Evolutionary conservation across 2,113 vertebrate species (phyloP).

Genomic region (Himantopus leucocephalus): DNA sequence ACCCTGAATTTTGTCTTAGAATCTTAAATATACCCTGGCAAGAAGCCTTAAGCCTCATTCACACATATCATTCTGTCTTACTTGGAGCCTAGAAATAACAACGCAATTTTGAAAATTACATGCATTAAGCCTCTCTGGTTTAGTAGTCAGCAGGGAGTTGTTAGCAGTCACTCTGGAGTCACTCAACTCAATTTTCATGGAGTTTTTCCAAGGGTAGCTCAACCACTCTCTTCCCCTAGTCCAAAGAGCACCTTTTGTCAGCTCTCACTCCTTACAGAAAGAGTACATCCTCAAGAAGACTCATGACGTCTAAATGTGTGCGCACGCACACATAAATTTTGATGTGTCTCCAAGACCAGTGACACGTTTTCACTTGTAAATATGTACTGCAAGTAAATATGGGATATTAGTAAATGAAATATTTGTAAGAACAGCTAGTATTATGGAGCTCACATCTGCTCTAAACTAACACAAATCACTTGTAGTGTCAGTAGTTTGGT

Average conservation of each 20-base stretch:
- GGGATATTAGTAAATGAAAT: slow-evolving; percentile 13
- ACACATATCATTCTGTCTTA: neutral
- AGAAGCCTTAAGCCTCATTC: neutral
- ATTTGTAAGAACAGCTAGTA: neutral
- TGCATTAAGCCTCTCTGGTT: neutral
- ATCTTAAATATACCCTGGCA: neutral
- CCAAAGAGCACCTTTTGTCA: neutral
- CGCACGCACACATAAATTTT: neutral
- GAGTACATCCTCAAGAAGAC: neutral
- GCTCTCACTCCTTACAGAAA: neutral
- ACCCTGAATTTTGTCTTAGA: neutral
- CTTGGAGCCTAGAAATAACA: neutral
- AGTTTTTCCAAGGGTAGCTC: neutral
- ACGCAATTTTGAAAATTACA: neutral
- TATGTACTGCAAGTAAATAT: neutral
- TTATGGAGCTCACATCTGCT: neutral
- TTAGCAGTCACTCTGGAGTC: neutral
- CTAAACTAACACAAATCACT: slow-evolving; percentile 26
- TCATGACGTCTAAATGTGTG: neutral
- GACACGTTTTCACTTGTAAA: neutral
- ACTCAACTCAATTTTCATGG: neutral
- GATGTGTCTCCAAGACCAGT: neutral
- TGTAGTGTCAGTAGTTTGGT: slow-evolving; percentile 36
- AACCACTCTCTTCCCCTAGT: neutral
- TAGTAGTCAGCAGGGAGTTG: neutral